These are phyloP conservation scores for Podarcis siculus DNA, from an alignment of 2,797 vertebrate species.

Conservation along the genomic window DNA sequence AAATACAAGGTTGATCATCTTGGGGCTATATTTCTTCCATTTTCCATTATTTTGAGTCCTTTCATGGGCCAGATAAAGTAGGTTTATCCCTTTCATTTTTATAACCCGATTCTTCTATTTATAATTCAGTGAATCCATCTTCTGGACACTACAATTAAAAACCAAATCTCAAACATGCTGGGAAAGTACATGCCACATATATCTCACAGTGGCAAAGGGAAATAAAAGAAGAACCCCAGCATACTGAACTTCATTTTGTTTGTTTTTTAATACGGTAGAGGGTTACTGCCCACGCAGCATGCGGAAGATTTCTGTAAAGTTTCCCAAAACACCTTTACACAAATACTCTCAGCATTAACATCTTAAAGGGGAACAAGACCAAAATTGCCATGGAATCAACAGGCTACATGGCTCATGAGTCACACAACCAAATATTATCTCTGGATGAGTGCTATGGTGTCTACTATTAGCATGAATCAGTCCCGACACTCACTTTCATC, in stretches of 20 bases:
- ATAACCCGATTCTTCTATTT: background rate
- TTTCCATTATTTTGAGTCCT: too few relatives aligned
- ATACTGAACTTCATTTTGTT: background rate
- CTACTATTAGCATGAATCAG: background rate
- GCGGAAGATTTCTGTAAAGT: background rate
- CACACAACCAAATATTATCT: background rate
- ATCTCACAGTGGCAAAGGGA: background rate
- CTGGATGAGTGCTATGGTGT: background rate
- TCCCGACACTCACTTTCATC: background rate
- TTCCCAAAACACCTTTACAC: background rate
- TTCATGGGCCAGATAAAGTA: background rate
- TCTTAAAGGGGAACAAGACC: background rate
- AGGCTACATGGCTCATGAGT: background rate
- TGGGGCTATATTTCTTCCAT: too few relatives aligned
- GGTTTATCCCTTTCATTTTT: background rate
- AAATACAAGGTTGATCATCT: background rate
- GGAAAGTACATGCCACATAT: background rate
- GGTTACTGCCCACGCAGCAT: background rate
- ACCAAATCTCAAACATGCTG: background rate
- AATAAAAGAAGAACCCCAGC: background rate
- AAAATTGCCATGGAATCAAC: background rate
- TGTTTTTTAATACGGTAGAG: background rate
- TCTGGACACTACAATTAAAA: background rate
- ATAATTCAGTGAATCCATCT: background rate
- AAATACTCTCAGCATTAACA: background rate